These are phyloP conservation scores for Microctenopoma lineatum DNA, from an alignment of 2,797 vertebrate genomes.

Conservation along the genomic window DNA sequence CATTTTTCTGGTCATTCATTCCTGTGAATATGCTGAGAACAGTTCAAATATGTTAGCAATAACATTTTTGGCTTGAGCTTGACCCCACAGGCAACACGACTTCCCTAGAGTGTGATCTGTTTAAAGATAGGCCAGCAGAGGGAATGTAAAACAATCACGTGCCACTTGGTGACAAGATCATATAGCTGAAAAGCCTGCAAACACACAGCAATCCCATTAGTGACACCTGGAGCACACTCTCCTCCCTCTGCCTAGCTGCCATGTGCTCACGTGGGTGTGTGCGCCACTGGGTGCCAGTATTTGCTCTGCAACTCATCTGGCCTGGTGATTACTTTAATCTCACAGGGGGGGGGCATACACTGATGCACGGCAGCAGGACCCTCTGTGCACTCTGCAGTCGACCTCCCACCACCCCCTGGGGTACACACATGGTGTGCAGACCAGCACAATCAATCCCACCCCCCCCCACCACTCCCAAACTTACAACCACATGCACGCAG, in stretches of 20 bases:
- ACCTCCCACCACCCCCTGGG: slow-evolving; percentile 77
- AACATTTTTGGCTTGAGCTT: slow-evolving; percentile 1
- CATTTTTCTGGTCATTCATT: slow-evolving; percentile 42
- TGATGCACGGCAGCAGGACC: slow-evolving; percentile 71
- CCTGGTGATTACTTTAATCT: slow-evolving; percentile 83
- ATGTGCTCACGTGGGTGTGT: slow-evolving; percentile 65
- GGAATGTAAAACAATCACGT: slow-evolving; percentile 59
- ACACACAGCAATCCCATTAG: slow-evolving; percentile 76
- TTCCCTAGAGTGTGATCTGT: slow-evolving; percentile 18
- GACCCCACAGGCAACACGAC: slow-evolving; percentile 14
- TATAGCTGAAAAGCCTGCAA: slow-evolving; percentile 53
- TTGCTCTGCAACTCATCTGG: slow-evolving; percentile 78
- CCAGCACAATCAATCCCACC: slow-evolving; percentile 71
- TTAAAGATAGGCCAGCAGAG: slow-evolving; percentile 41
- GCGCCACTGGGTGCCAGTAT: slow-evolving; percentile 70
- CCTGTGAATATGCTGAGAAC: not conserved
- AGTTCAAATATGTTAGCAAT: slow-evolving; percentile 21
- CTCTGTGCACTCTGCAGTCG: slow-evolving; percentile 57
- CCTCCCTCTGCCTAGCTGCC: slow-evolving; percentile 40
- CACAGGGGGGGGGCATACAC: slow-evolving; percentile 43
- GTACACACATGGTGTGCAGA: slow-evolving; percentile 78
- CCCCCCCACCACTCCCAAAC: slow-evolving; percentile 15
- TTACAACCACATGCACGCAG: slow-evolving; percentile 48
- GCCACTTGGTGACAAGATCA: slow-evolving; percentile 68
- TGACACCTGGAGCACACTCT: slow-evolving; percentile 71